Evolutionary conservation across 2,113 vertebrate species (phyloP), one percentile per base, ranked within the genome.

Genomic region (Petrocephalus zakoni): DNA sequence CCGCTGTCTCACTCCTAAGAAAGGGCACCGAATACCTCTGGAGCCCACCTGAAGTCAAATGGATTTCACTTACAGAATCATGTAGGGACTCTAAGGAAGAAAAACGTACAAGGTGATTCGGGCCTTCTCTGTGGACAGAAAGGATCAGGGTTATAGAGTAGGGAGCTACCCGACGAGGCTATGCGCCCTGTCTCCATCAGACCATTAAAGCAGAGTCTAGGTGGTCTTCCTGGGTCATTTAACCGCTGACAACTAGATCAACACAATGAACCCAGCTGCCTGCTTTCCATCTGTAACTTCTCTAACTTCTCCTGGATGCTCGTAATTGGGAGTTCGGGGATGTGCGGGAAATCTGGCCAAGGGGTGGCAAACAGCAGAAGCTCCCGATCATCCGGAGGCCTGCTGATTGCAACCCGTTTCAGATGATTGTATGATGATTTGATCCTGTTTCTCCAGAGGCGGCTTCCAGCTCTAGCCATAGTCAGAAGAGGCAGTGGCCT

Each of bases 171-270:
- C 11, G 47, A 49, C 22, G 29, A 85, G 11, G 58, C 19, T n/a
- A 34, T 34, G 51, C 3, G 2, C 13, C 29, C 87, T 25, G 72
- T 42, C 51, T 88, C 87, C 29, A 72, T 55, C 25, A 88, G 87
- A 46, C 87, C 87, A 88, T 88, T 88, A 88, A 53, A 88, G 72
- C 51, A 42, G 64, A 52, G 34, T 68, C 47, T 53, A 55, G 87
- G 87, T 88, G 72, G 72, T 75, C 87, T 88, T 82, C 87, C 53
- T n/a, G 87, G 87, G 72, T 88, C 87, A 82, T 88, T 88, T 56
- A 81, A 78, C 87, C 11, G 64, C 87, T 88, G 72, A 88, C 87
- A 88, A 51, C 87, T 81, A 88, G 87, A 88, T 88, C 87, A 88
- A 88, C 87, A 88, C 87, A 81, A 88, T 46, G 87, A 46, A 72